These are phyloP conservation scores for Urechis unicinctus DNA, from an alignment of 2,888 invertebrate species.

Conservation along the genomic window DNA sequence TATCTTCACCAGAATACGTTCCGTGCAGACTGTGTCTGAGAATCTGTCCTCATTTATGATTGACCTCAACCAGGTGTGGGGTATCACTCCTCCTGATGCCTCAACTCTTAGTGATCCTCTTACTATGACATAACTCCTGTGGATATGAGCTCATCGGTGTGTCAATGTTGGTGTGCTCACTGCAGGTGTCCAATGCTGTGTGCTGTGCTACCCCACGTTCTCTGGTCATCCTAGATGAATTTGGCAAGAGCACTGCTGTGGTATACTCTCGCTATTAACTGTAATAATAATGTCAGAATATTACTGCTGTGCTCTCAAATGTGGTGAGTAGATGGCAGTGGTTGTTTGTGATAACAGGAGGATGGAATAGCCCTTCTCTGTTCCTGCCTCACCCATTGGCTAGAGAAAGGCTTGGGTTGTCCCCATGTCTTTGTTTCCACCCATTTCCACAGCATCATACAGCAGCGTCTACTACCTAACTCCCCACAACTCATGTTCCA, in stretches of 20 bases:
- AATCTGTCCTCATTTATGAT: slow-evolving; percentile 80
- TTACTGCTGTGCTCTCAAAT: no score
- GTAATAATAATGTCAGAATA: no score
- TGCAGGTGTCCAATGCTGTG: slow-evolving; percentile 67
- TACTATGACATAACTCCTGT: not conserved
- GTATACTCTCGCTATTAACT: no score
- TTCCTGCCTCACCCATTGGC: slow-evolving; percentile 64
- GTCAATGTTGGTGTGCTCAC: not conserved
- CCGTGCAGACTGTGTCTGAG: slow-evolving; percentile 69
- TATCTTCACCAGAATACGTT: slow-evolving; percentile 70
- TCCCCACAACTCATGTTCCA: slow-evolving; percentile 56
- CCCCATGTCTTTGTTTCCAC: slow-evolving; percentile 75
- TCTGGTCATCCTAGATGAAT: slow-evolving; percentile 79
- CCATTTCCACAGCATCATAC: slow-evolving; percentile 65
- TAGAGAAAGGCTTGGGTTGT: slow-evolving; percentile 57
- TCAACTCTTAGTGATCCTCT: not conserved
- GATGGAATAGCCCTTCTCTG: slow-evolving; percentile 72
- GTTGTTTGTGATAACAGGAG: slow-evolving; percentile 49
- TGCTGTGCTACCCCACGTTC: slow-evolving; percentile 62
- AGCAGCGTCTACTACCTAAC: slow-evolving; percentile 55
- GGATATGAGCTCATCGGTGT: not conserved
- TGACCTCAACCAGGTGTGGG: slow-evolving; percentile 72
- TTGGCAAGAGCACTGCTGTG: slow-evolving; percentile 85
- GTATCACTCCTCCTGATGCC: slow-evolving; percentile 1
- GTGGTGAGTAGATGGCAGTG: slow-evolving; percentile 8